Percentiles rank a stretch among this genome's conserved stretches.
Conservation (phyloP, 2,888 invertebrate genomes). For the Ellobium chinense region DNA sequence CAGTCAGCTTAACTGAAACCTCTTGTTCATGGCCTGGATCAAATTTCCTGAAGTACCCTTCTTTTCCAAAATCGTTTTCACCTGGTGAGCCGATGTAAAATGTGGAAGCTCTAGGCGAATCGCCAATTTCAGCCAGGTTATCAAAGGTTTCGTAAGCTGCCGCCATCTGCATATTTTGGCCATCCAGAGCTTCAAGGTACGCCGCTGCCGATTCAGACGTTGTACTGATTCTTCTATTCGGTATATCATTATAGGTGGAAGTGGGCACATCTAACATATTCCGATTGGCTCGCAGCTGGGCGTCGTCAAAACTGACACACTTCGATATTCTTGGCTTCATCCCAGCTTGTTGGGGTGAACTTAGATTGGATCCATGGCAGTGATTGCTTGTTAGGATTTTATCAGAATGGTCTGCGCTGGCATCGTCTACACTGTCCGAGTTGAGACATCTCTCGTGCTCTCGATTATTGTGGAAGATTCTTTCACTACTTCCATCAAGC, state of each 20-base stretch:
- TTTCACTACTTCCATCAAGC: too few species aligned
- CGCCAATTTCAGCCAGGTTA: neutral
- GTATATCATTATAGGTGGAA: neutral
- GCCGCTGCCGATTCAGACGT: neutral
- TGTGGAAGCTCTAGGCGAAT: neutral
- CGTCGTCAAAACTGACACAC: conserved; percentile 25
- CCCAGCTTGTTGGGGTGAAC: too few species aligned
- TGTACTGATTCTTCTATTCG: conserved; percentile 11
- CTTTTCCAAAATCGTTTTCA: neutral
- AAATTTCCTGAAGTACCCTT: neutral
- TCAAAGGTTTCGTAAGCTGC: conserved; percentile 6
- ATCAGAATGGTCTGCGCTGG: too few species aligned
- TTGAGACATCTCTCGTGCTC: too few species aligned
- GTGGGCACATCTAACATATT: neutral
- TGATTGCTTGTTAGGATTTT: too few species aligned
- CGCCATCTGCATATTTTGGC: neutral
- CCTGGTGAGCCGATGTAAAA: neutral
- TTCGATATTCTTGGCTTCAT: too few species aligned
- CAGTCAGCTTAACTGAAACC: neutral
- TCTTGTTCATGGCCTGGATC: neutral
- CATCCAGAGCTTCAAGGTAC: neutral
- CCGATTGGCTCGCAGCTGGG: neutral
- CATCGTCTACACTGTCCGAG: too few species aligned
- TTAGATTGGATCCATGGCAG: too few species aligned
- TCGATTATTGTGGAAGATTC: too few species aligned